These are phyloP conservation scores for Ernsta delagoae DNA, from an alignment of 2,888 invertebrate genomes.

Conservation along the genomic window DNA sequence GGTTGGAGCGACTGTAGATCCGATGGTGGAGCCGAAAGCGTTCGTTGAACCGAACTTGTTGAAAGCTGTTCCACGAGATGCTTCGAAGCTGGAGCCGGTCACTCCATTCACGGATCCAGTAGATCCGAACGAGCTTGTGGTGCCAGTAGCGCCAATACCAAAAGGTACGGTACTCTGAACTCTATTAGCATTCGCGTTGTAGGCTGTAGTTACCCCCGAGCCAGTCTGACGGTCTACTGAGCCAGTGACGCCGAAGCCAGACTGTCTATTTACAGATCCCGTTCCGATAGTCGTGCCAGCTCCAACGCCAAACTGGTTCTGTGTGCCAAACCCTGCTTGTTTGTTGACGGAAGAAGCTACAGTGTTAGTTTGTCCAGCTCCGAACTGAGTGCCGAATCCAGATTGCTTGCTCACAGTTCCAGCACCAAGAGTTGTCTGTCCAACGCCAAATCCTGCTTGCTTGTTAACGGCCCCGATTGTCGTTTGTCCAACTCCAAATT, in stretches of 20 bases:
- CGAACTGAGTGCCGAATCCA: not conserved
- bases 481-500: not conserved
- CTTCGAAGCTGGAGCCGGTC: slow-evolving; percentile 23
- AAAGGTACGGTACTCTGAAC: slow-evolving; percentile 24
- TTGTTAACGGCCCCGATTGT: not conserved
- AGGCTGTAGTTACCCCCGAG: slow-evolving; percentile 9
- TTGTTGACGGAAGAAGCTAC: not conserved
- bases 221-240: not conserved
- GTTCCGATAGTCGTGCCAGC: slow-evolving; percentile 5
- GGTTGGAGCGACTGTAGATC: slow-evolving; percentile 48
- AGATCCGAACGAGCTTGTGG: slow-evolving; percentile 40
- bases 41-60: slow-evolving; percentile 44
- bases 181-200: slow-evolving; percentile 17
- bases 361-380: too few relatives aligned
- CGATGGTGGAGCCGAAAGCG: slow-evolving; percentile 49
- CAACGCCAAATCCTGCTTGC: not conserved
- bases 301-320: slow-evolving; percentile 18
- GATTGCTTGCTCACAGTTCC: not conserved
- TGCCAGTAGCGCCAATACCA: slow-evolving; percentile 37
- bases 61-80: slow-evolving; percentile 36
- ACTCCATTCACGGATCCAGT: slow-evolving; percentile 41
- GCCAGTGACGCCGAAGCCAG: slow-evolving; percentile 15
- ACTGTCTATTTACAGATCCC: not conserved
- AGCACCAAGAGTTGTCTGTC: not conserved
- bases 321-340: slow-evolving; percentile 32